Evolutionary conservation across 2,113 vertebrate genomes (phyloP).

Genomic region (Octodon degus): DNA sequence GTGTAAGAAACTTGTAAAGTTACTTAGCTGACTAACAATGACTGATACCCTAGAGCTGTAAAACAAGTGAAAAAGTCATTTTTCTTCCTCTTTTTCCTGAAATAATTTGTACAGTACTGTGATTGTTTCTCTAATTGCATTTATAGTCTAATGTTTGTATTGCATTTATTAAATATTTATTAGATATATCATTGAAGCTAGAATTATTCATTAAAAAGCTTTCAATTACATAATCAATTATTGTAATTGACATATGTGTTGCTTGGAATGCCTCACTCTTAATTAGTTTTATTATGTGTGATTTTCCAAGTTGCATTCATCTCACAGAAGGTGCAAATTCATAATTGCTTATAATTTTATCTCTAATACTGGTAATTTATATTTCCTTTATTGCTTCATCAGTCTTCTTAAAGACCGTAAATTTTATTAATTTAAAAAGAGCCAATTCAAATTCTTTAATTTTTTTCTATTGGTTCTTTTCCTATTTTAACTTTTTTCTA

Average conservation of each 20-base stretch:
- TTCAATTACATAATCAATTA: constrained; percentile 18
- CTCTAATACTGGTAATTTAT: constrained; percentile 6
- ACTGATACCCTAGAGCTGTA: not conserved
- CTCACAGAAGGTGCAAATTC: not conserved
- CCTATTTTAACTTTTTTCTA: not conserved
- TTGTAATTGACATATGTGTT: not conserved
- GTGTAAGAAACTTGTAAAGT: not conserved
- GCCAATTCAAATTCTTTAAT: not conserved
- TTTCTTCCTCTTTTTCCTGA: not conserved
- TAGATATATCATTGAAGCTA: not conserved
- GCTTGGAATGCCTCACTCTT: not conserved
- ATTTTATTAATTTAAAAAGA: not conserved
- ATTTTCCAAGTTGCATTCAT: constrained; percentile 6
- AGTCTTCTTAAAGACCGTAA: not conserved
- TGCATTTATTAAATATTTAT: not conserved
- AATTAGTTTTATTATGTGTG: not conserved
- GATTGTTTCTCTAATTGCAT: not conserved
- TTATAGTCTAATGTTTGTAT: not conserved
- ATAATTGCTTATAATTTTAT: constrained; percentile 1
- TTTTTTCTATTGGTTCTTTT: not conserved
- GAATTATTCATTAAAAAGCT: not conserved
- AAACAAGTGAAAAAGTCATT: not conserved
- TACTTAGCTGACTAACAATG: not conserved
- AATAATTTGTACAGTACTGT: not conserved
- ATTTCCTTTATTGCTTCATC: not conserved